phyloP scores from a whole-genome alignment of 2,888 invertebrate genomes.

The Stegophylla sp. region DNA sequence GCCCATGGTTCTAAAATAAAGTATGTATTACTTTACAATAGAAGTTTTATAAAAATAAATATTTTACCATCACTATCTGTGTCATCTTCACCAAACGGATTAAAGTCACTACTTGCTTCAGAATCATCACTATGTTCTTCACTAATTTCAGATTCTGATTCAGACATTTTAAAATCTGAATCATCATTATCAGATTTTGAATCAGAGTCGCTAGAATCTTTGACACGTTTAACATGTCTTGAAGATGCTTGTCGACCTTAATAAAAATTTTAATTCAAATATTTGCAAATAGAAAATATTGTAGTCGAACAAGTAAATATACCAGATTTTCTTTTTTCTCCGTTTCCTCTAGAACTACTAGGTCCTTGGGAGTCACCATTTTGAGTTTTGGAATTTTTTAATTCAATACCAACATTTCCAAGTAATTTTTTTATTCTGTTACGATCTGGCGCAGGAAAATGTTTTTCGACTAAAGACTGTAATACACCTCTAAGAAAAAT shows the following conservation, averaged over 20 bases:
- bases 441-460: conserved; percentile 96
- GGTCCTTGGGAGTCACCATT: conserved; percentile 55
- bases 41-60: conserved; percentile 7
- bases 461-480: conserved; percentile 95
- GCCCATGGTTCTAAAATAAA: conserved; percentile 78
- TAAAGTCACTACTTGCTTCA: conserved; percentile 80
- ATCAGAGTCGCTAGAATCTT: conserved; percentile 68
- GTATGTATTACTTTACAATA: conserved; percentile 8
- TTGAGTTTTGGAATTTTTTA: conserved; percentile 54
- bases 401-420: conserved; percentile 64
- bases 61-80: conserved; percentile 70
- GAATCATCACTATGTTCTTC: conserved; percentile 64
- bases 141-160: conserved; percentile 64
- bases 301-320: conserved; percentile 59
- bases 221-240: conserved; percentile 69
- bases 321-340: conserved; percentile 71
- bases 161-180: conserved; percentile 69
- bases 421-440: conserved; percentile 80
- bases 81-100: conserved; percentile 83
- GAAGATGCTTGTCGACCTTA: conserved; percentile 71
- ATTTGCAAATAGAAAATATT: not conserved
- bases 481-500: conserved; percentile 81
- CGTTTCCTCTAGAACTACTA: conserved; percentile 62
- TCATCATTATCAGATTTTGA: conserved; percentile 71
- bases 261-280: not conserved